Conservation (phyloP, 1,140 invertebrate species). For the Carposina sasakii region DNA sequence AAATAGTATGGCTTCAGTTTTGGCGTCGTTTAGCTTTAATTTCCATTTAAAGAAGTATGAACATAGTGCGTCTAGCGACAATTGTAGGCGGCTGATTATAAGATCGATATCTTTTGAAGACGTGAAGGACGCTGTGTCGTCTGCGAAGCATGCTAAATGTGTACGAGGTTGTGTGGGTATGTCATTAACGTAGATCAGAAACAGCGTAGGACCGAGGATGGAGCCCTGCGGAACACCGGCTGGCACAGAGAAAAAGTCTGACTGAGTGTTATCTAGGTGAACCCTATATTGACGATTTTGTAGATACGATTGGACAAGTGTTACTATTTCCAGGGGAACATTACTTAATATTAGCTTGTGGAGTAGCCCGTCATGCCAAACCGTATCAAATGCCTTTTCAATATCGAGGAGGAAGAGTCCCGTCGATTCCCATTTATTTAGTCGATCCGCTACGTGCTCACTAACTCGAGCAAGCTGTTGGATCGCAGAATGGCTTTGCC, state of each 20-base stretch:
- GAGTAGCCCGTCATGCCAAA: neutral
- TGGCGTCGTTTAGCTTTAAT: neutral
- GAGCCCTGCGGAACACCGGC: neutral
- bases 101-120: neutral
- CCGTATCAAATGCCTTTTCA: neutral
- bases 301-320: neutral
- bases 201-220: neutral
- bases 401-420: neutral
- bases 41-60: slow-evolving; percentile 1
- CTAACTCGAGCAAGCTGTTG: neutral
- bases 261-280: neutral
- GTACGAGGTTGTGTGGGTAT: neutral
- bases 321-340: neutral
- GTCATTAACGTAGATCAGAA: neutral
- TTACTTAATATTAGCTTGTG: neutral
- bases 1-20: slow-evolving; percentile 2
- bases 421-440: neutral
- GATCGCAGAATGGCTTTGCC: neutral
- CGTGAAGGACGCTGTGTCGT: neutral
- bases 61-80: neutral
- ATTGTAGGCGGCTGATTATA: neutral
- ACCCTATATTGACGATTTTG: neutral
- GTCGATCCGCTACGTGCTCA: neutral
- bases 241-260: neutral
- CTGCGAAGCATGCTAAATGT: neutral